Percentiles rank a stretch among this genome's conserved stretches.
These are phyloP conservation scores for Auanema freiburgensis DNA, from an alignment of 2,888 invertebrate genomes.

Conservation along the genomic window DNA sequence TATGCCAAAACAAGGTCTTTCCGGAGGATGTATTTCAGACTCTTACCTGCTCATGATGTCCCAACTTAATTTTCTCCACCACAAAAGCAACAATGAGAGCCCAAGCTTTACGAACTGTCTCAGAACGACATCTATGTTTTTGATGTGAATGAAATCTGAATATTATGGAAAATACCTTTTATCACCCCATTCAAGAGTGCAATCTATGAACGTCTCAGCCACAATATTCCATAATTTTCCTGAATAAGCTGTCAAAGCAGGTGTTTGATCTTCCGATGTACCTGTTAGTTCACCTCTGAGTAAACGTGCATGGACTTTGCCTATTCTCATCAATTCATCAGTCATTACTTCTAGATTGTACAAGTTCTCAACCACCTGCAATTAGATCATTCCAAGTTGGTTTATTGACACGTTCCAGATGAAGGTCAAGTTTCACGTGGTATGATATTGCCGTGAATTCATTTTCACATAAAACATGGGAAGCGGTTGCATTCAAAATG, in stretches of 20 bases:
- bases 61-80: conserved; percentile 61
- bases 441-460: too few species aligned
- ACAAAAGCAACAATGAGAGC: conserved; percentile 63
- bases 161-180: conserved; percentile 32
- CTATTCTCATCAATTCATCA: conserved; percentile 52
- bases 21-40: neutral
- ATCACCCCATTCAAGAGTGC: conserved; percentile 64
- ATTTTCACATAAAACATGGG: too few species aligned
- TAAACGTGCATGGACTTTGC: conserved; percentile 55
- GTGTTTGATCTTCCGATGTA: conserved; percentile 22
- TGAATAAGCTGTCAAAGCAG: neutral
- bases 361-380: conserved; percentile 58
- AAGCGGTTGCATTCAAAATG: too few species aligned
- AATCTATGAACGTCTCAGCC: conserved; percentile 63
- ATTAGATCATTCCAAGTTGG: neutral
- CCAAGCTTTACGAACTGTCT: conserved; percentile 58
- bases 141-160: neutral
- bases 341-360: conserved; percentile 57
- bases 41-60: conserved; percentile 61
- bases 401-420: neutral
- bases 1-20: neutral
- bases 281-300: conserved; percentile 56
- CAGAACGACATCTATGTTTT: conserved; percentile 48
- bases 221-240: conserved; percentile 61
- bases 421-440: too few species aligned